These are phyloP conservation scores for Drosophila ambigua DNA, from an alignment of 1,140 invertebrate genomes.

Conservation along the genomic window DNA sequence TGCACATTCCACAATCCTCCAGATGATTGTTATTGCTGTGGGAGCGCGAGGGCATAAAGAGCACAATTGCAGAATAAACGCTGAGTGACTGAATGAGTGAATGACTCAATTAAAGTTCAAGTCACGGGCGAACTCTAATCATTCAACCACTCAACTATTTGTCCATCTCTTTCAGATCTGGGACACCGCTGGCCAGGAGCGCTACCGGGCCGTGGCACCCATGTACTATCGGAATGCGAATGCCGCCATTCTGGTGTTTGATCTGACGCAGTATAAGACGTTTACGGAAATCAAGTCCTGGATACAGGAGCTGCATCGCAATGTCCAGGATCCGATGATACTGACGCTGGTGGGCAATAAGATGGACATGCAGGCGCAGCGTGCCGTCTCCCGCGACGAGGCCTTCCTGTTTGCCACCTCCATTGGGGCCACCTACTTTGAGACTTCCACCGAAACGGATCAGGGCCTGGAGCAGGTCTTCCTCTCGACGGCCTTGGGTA, in stretches of 20 bases:
- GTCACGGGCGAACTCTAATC: slow-evolving; percentile 26
- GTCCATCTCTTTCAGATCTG: slow-evolving; percentile 86
- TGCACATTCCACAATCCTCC: slow-evolving; percentile 27
- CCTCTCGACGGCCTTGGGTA: slow-evolving; percentile 86
- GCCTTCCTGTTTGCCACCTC: slow-evolving; percentile 90
- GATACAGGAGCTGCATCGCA: slow-evolving; percentile 91
- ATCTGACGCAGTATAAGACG: slow-evolving; percentile 90
- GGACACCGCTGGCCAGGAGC: slow-evolving; percentile 96
- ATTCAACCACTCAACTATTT: not conserved
- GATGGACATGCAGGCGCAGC: slow-evolving; percentile 88
- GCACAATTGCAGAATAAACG: slow-evolving; percentile 68
- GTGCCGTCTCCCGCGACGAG: slow-evolving; percentile 88
- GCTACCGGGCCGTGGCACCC: slow-evolving; percentile 94
- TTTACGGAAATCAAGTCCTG: slow-evolving; percentile 91
- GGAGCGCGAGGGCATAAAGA: slow-evolving; percentile 61
- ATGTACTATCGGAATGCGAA: slow-evolving; percentile 97
- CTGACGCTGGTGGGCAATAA: slow-evolving; percentile 94
- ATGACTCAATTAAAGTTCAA: slow-evolving; percentile 73
- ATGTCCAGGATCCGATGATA: slow-evolving; percentile 90
- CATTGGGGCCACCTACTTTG: slow-evolving; percentile 93
- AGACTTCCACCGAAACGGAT: slow-evolving; percentile 91
- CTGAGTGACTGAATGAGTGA: slow-evolving; percentile 55
- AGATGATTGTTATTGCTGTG: slow-evolving; percentile 80
- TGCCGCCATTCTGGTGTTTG: slow-evolving; percentile 94
- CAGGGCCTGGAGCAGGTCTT: slow-evolving; percentile 90